Percentiles rank a stretch among this genome's conserved stretches.
These are phyloP conservation scores for Pelodiscus sinensis DNA, from an alignment of 2,113 vertebrate genomes.

Conservation along the genomic window DNA sequence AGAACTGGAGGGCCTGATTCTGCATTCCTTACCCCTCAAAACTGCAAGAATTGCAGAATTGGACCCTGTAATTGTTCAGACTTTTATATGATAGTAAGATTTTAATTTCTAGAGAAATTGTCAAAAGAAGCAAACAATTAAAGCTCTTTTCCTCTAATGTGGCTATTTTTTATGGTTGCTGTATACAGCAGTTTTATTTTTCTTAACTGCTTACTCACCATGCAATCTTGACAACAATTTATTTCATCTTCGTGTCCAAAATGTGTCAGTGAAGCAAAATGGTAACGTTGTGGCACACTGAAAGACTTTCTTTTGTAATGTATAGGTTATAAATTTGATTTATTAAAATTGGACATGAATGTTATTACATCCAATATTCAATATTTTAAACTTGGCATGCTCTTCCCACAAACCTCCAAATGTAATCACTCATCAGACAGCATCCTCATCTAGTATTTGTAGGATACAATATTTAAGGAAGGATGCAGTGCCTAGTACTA, in stretches of 20 bases:
- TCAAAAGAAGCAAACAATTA: conserved; percentile 4
- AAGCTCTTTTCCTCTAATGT: neutral
- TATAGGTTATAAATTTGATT: conserved; percentile 16
- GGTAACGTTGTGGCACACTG: neutral
- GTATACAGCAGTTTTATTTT: neutral
- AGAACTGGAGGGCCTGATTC: neutral
- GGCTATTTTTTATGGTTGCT: neutral
- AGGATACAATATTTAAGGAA: neutral
- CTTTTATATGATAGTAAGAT: neutral
- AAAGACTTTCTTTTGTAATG: neutral
- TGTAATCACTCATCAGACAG: neutral
- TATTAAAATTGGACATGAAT: neutral
- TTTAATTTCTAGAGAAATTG: conserved; percentile 42
- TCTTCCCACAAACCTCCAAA: neutral
- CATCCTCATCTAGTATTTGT: neutral
- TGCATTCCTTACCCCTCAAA: neutral
- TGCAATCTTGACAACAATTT: neutral
- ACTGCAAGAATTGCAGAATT: conserved; percentile 4
- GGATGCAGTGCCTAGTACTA: neutral
- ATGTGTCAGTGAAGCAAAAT: neutral
- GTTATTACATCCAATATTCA: neutral
- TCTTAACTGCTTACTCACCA: conserved; percentile 10
- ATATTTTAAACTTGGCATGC: neutral
- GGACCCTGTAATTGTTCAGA: neutral
- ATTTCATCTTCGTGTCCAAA: conserved; percentile 7